Evolutionary conservation across 2,888 invertebrate species (phyloP), one percentile per base, ranked within the genome.

Genomic region (Epinotia bilunana): DNA sequence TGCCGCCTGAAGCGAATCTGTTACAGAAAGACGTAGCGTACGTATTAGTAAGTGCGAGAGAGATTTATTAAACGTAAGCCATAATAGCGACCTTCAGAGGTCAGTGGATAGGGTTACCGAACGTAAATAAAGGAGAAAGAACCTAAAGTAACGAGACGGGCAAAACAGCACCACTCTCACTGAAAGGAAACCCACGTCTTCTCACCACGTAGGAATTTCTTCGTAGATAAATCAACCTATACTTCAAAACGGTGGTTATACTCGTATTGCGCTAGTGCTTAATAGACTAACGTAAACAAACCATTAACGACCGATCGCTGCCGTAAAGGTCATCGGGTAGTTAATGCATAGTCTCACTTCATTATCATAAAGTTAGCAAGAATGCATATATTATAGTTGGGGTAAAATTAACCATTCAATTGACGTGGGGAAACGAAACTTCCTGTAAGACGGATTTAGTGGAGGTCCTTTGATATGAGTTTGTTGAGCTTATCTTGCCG

Each of bases 281-380:
- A 69, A 69, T 69, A 60, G 46, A 60, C 16, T 16, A 63, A 63
- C 62, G 57, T 69, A 75, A 75, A 75, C 72, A 72, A 75, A 72
- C 64, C 67, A 60, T 74, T 60, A 60, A 53, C 71, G 43, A 39
- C 49, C 60, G 67, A 72, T 72, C 55, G 61, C 43, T 63, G 18
- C 20, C 67, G 20, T 49, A 18, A 75, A 75, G 75, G 75, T 72
- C 75, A 64, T 20, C 75, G 33, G 46, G 67, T 72, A 72, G 39
- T 60, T 58, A 70, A 75, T 67, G 72, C 67, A 61, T 71, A 71
- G 58, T 69, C 58, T 69, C 60, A 69, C 58, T 20, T 65, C 16
- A 71, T 75, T 67, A 75, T 13, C 71, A 75, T 75, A 75, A 71
- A 60, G 71, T 71, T 60, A 64, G 65, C 68, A 62, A 49, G 65